Base-by-base conservation (phyloP, 2,113 vertebrate genomes). In the Irena cyanogastra region DNA sequence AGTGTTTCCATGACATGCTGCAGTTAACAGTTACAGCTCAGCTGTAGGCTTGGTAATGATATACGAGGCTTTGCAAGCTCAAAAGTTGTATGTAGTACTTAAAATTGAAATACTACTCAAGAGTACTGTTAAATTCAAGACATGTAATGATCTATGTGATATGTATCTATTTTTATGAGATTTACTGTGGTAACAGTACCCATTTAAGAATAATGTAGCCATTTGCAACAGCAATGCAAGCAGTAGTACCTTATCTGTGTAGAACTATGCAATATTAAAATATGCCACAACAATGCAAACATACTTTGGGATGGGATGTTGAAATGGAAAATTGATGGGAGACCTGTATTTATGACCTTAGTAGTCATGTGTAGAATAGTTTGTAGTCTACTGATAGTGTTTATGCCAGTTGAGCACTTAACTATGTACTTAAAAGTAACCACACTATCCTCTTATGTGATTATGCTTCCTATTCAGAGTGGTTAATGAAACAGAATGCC, bases 1-100 rank as follows among this genome's bases (percentile, higher is more conserved):
- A 85, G 79, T 98, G 97, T 75, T 96, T 99, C 81, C 97, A 98
- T 26, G 98, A 99, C 31, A 98, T 99, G 97, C 97, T 99, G 19
- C 97, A 98, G 19, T 75, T 99, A 93, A 98, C 96, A 80, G 95
- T 98, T 61, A 85, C 78, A 9, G 97, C 99, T 84, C 98, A 98
- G 61, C 97, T 99, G 45, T 99, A 97, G 97, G 82, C 61, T n/a
- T 59, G 37, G 18, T 20, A 28, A 37, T 54, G 19, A 37, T 59
- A 20, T 30, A 42, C 66, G 53, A 68, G 53, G 53, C 45, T 88
- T 90, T 79, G n/a, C 64, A 64, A 70, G 42, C 42, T 82, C 54
- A 54, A 2, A 6, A 81, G 30, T 79, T 74, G 30, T 11, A 17
- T 33, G 30, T 87, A 87, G 90, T 88, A 77, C 52, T 80, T 92